phyloP scores from a whole-genome alignment of 1,140 invertebrate genomes.

The Drosophila ogumai region DNA sequence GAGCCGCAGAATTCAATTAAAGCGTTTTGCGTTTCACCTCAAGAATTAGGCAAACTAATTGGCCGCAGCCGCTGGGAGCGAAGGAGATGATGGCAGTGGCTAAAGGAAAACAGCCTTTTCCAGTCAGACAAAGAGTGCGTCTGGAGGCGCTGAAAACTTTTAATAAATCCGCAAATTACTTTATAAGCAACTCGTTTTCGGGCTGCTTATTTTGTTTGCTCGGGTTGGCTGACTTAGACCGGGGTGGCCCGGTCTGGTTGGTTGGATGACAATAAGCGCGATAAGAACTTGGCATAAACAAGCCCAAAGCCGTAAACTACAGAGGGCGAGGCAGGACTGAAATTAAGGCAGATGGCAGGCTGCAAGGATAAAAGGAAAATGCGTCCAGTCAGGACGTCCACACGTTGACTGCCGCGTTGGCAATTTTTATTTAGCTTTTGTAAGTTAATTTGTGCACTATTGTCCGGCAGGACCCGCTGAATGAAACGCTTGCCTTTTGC shows the following conservation, averaged over 20 bases:
- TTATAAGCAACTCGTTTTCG: slow-evolving; percentile 69
- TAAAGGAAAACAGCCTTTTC: slow-evolving; percentile 24
- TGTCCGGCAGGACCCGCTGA: slow-evolving; percentile 53
- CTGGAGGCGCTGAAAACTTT: slow-evolving; percentile 70
- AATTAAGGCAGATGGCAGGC: slow-evolving; percentile 61
- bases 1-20: slow-evolving; percentile 46
- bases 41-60: slow-evolving; percentile 75
- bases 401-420: slow-evolving; percentile 68
- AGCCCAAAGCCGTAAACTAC: slow-evolving; percentile 46
- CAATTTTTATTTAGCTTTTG: slow-evolving; percentile 81
- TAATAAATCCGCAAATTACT: slow-evolving; percentile 81
- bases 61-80: slow-evolving; percentile 21
- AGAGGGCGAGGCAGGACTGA: slow-evolving; percentile 18
- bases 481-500: slow-evolving; percentile 69
- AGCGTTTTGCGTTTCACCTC: slow-evolving; percentile 57
- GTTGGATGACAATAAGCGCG: slow-evolving; percentile 52
- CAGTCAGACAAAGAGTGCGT: slow-evolving; percentile 43
- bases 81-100: not conserved
- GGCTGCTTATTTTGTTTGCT: slow-evolving; percentile 41
- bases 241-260: not conserved
- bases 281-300: slow-evolving; percentile 63
- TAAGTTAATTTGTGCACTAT: slow-evolving; percentile 82
- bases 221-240: not conserved
- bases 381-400: slow-evolving; percentile 42
- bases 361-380: slow-evolving; percentile 40